Percentiles rank a stretch among this genome's conserved stretches.
These are phyloP conservation scores for Ridgeia piscesae DNA, from an alignment of 1,140 invertebrate species.

Conservation along the genomic window DNA sequence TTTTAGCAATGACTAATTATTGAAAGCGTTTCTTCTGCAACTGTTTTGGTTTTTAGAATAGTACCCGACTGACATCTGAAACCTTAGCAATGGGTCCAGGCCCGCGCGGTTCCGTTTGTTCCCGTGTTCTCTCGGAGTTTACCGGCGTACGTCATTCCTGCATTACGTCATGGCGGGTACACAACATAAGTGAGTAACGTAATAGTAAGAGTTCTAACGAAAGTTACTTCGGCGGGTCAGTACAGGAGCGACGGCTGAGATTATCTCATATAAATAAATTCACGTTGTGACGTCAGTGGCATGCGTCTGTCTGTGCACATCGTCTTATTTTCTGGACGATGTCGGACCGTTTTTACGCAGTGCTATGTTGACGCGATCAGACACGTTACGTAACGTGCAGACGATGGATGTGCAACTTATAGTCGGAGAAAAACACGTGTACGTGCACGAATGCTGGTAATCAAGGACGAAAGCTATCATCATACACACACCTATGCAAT, in stretches of 20 bases:
- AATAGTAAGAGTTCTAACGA: not conserved
- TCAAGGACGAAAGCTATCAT: no score
- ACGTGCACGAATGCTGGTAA: not conserved
- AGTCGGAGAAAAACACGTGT: not conserved
- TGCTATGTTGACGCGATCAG: not conserved
- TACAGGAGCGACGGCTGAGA: not conserved
- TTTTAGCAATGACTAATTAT: not conserved
- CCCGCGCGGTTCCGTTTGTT: no score
- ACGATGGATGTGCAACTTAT: not conserved
- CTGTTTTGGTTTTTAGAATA: not conserved
- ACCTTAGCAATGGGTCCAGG: not conserved
- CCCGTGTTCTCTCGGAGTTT: not conserved
- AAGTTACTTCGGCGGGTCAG: not conserved
- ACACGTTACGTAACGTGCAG: not conserved
- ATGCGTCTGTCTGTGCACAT: not conserved
- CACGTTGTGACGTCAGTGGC: not conserved
- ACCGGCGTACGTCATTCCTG: not conserved
- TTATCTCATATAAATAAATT: not conserved
- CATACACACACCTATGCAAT: no score
- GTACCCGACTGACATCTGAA: not conserved
- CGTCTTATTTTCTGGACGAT: not conserved
- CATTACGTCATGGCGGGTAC: not conserved
- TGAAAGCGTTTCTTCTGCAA: not conserved
- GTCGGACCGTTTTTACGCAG: not conserved
- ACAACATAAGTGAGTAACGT: not conserved